These are phyloP conservation scores for Hemiscyllium ocellatum DNA, from an alignment of 2,113 vertebrate species.

Conservation along the genomic window DNA sequence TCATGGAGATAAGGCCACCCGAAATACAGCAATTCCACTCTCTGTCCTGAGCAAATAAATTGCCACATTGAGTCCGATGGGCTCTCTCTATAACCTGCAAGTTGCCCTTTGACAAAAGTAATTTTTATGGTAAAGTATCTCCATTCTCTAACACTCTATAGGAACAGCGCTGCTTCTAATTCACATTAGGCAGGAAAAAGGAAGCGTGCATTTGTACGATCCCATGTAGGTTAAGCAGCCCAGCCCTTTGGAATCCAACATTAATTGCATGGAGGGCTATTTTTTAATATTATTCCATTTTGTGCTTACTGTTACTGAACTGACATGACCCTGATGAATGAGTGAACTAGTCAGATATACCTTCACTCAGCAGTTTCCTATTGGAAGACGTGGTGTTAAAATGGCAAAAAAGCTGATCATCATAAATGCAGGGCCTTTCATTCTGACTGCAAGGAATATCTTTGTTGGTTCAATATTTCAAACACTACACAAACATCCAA, in stretches of 20 bases:
- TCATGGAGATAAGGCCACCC: background rate
- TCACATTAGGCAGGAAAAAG: background rate
- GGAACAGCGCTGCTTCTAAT: background rate
- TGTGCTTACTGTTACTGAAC: background rate
- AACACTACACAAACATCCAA: background rate
- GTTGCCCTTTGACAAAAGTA: background rate
- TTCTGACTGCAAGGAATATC: background rate
- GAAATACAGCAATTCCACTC: background rate
- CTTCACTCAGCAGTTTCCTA: background rate
- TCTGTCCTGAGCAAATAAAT: too few species aligned
- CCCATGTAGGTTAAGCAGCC: too few species aligned
- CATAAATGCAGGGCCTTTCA: background rate
- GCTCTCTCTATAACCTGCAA: background rate
- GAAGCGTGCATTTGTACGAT: background rate
- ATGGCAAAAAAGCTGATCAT: background rate
- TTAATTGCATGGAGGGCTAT: background rate
- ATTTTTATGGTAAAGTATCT: background rate
- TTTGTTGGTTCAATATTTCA: background rate
- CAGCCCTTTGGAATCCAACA: background rate
- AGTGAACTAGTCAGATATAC: background rate
- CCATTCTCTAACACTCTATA: background rate
- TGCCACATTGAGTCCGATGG: background rate
- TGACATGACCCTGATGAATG: background rate
- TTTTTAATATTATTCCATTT: background rate
- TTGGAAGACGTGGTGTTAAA: background rate